Conservation (phyloP, 2,888 invertebrate genomes). For the Nomada ruficornis region DNA sequence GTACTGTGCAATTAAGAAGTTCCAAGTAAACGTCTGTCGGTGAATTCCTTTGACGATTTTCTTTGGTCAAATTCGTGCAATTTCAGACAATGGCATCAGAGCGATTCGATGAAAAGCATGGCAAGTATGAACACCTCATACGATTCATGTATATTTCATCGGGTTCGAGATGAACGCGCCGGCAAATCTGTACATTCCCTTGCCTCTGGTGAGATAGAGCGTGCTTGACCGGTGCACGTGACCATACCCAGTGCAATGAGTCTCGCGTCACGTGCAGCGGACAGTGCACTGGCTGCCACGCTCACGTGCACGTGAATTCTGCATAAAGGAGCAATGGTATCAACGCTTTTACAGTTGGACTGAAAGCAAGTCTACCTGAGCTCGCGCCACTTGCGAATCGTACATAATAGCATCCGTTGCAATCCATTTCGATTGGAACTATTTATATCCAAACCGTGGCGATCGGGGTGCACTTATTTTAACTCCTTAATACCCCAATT, state of each 20-base stretch:
- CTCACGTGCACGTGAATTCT: constrained; percentile 81
- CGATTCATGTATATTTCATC: constrained; percentile 49
- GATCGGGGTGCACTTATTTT: neutral
- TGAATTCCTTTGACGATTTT: neutral
- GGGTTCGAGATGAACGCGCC: constrained; percentile 32
- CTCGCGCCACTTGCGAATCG: constrained; percentile 9
- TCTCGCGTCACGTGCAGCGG: constrained; percentile 78
- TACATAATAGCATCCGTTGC: constrained; percentile 23
- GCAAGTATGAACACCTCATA: constrained; percentile 13
- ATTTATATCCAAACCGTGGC: neutral
- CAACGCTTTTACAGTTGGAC: constrained; percentile 42
- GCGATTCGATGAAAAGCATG: constrained; percentile 19
- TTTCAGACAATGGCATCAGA: neutral
- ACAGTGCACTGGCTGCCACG: constrained; percentile 76
- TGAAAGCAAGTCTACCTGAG: constrained; percentile 42
- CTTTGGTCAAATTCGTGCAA: neutral
- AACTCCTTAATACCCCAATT: too few species aligned
- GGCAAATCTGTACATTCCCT: constrained; percentile 49
- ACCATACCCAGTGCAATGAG: constrained; percentile 69
- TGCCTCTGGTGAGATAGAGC: constrained; percentile 39
- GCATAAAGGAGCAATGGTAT: constrained; percentile 62
- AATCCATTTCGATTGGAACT: neutral
- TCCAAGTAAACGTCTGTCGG: neutral
- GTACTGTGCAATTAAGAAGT: neutral
- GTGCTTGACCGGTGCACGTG: constrained; percentile 75